These are phyloP conservation scores for Belonocnema kinseyi DNA, from an alignment of 1,140 invertebrate species.

Conservation along the genomic window DNA sequence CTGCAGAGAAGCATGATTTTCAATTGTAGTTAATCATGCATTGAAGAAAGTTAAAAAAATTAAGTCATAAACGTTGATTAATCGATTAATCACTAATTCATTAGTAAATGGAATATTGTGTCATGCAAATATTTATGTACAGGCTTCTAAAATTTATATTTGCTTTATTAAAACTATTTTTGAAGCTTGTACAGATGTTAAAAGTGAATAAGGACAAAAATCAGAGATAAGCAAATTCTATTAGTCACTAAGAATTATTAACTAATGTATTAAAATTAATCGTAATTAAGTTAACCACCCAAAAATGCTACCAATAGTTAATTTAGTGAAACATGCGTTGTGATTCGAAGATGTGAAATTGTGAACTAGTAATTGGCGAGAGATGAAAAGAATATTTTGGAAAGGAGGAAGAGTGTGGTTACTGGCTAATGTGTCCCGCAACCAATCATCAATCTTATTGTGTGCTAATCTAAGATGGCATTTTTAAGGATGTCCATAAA, in stretches of 20 bases:
- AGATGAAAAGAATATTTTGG: background rate
- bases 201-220: background rate
- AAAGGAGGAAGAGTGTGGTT: background rate
- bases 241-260: background rate
- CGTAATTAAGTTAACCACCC: background rate
- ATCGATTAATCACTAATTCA: background rate
- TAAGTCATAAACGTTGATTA: background rate
- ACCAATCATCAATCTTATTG: slow-evolving; percentile 29
- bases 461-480: slow-evolving; percentile 45
- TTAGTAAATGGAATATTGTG: background rate
- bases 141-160: slow-evolving; percentile 5
- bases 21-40: slow-evolving; percentile 14
- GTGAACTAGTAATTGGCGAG: slow-evolving; percentile 11
- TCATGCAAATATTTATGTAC: slow-evolving; percentile 17
- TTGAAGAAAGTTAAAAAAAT: background rate
- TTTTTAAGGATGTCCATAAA: slow-evolving; percentile 49
- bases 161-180: background rate
- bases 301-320: background rate
- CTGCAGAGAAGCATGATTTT: slow-evolving; percentile 25
- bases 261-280: background rate
- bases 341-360: slow-evolving; percentile 7
- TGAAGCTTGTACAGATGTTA: background rate
- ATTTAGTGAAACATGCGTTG: background rate
- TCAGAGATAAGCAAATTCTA: background rate
- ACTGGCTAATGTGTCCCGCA: slow-evolving; percentile 9